phyloP scores from a whole-genome alignment of 2,113 vertebrate genomes.

The Siniperca knerii region DNA sequence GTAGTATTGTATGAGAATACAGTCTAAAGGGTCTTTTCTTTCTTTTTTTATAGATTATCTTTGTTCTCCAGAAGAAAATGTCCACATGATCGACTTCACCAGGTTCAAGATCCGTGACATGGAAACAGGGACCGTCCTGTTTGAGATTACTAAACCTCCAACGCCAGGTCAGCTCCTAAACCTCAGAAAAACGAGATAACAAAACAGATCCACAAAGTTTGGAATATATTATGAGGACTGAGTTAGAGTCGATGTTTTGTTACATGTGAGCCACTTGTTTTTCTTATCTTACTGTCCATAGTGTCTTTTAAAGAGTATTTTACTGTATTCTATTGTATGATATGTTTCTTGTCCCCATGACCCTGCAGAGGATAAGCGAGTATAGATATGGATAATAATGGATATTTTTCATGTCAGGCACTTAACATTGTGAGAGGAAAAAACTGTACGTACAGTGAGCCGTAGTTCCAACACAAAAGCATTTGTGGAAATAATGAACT shows the following conservation, averaged over 20 bases:
- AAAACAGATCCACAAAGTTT: neutral
- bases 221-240: neutral
- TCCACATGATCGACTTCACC: slow-evolving; percentile 98
- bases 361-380: neutral
- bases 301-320: neutral
- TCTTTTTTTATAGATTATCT: slow-evolving; percentile 89
- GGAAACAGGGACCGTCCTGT: slow-evolving; percentile 96
- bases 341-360: neutral
- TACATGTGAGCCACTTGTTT: neutral
- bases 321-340: neutral
- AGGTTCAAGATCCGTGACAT: slow-evolving; percentile 99
- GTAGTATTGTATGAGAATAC: neutral
- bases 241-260: neutral
- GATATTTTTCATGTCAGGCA: neutral
- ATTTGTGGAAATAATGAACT: neutral
- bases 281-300: neutral
- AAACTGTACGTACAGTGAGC: neutral
- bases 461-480: neutral
- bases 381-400: neutral
- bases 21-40: neutral
- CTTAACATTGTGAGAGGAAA: neutral
- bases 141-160: slow-evolving; percentile 97
- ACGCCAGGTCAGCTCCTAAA: slow-evolving; percentile 83
- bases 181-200: neutral
- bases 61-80: slow-evolving; percentile 95